Percentiles rank a stretch among this genome's conserved stretches.
Evolutionary conservation across 2,888 invertebrate genomes (phyloP).

Genomic region (Seladonia tumulorum): DNA sequence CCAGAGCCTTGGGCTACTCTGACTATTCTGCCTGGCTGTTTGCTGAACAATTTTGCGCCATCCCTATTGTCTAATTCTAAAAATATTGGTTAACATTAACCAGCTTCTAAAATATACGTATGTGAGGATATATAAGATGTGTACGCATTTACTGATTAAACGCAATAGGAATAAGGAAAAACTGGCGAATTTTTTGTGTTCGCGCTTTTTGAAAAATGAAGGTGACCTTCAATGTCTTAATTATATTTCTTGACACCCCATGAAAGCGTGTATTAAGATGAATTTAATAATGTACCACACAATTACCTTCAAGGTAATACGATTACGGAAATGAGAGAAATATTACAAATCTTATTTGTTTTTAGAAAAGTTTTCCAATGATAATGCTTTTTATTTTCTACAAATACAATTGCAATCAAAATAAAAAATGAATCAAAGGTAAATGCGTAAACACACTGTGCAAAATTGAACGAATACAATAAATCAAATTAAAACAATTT

Average conservation of each 20-base stretch:
- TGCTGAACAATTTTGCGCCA: conserved; percentile 97
- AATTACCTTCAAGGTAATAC: no score
- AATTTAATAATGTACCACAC: no score
- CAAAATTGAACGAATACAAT: neutral
- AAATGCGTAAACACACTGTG: neutral
- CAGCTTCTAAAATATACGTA: neutral
- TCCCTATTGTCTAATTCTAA: conserved; percentile 97
- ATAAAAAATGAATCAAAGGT: no score
- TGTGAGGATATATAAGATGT: neutral
- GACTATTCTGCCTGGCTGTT: conserved; percentile 92
- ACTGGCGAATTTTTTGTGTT: neutral
- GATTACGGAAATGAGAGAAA: no score
- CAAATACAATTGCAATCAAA: no score
- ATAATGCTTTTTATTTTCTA: no score
- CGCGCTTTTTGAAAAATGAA: no score
- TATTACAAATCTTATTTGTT: no score
- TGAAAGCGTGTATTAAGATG: no score
- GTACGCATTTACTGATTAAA: neutral
- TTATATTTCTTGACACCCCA: no score
- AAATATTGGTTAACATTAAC: conserved; percentile 29
- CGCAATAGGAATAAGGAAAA: neutral
- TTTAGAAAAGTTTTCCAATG: no score
- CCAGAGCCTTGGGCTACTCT: conserved; percentile 97
- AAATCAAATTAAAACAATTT: neutral
- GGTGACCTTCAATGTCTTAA: no score